phyloP scores from a whole-genome alignment of 2,113 vertebrate species.

The Cyprinodon variegatus region DNA sequence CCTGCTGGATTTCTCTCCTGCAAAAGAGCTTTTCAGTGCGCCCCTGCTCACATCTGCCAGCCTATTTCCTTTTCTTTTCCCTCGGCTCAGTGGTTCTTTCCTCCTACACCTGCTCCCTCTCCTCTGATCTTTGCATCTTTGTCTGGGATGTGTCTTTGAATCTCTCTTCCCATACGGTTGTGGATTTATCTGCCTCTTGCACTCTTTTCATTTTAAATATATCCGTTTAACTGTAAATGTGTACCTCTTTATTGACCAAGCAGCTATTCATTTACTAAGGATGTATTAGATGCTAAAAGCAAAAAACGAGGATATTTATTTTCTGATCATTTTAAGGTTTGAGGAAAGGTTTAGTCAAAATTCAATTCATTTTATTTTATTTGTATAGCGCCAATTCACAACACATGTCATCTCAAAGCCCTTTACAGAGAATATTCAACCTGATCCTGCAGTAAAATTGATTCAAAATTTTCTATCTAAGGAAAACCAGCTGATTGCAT shows the following conservation, averaged over 20 bases:
- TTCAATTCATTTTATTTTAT: too few species aligned
- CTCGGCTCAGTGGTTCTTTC: slow-evolving; percentile 19
- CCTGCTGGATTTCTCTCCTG: slow-evolving; percentile 58
- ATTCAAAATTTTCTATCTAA: too few species aligned
- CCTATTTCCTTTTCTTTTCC: slow-evolving; percentile 30
- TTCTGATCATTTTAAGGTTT: neutral
- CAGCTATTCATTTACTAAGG: neutral
- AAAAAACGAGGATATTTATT: neutral
- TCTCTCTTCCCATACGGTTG: neutral
- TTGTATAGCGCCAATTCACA: too few species aligned
- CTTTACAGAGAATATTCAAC: too few species aligned
- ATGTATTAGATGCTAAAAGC: neutral
- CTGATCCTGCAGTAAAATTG: too few species aligned
- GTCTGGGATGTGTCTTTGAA: slow-evolving; percentile 13
- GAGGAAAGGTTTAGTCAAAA: too few species aligned
- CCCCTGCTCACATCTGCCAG: slow-evolving; percentile 55
- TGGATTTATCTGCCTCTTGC: slow-evolving; percentile 18
- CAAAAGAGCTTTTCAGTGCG: slow-evolving; percentile 55
- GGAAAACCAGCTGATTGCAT: too few species aligned
- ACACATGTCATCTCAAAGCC: too few species aligned
- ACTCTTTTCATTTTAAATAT: slow-evolving; percentile 5
- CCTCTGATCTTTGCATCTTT: slow-evolving; percentile 37
- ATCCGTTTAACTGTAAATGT: neutral
- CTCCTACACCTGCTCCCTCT: slow-evolving; percentile 18
- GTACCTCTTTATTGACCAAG: neutral